Evolutionary conservation across 2,797 vertebrate species (phyloP), one percentile per base, ranked within the genome.

Genomic region (Crossoptilon crossoptilon): DNA sequence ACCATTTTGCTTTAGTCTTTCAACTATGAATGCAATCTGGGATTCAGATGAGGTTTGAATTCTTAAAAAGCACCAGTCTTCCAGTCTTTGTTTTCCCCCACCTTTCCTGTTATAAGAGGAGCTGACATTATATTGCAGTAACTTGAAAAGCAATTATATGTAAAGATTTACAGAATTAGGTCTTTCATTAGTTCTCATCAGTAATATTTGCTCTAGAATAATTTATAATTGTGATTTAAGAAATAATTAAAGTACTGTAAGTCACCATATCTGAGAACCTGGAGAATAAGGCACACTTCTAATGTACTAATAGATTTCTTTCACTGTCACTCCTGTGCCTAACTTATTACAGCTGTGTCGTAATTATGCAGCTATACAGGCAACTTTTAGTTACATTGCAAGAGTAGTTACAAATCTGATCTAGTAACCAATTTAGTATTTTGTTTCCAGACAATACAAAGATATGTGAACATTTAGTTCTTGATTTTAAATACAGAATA

Each of bases 401-500:
- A 68, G 11, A 9, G 8, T 63, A 2, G 2, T 73, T 51, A 48
- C 1, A 85, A 83, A 82, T 71, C 48, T 53, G 1, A 53, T 69
- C 23, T 43, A 14, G 59, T 60, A 85, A 69, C 5, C 4, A 31
- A 21, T 16, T 68, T 29, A 35, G 6, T 71, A 51, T 60, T 62
- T 44, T 60, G 9, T 26, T 60, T 41, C 6, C 3, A 1, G 41
- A 9, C 3, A 1, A 4, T 29, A 55, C 2, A 33, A 53, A 70
- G 24, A 24, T 77, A 91, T 31, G 14, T 21, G 4, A 77, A 62
- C 24, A 81, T 72, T 74, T 62, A 81, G 27, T 24, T 67, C 9
- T 10, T n/a, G 5, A 75, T 87, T 63, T 84, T 84, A 87, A 29
- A 69, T 78, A 76, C 37, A 21, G 80, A 81, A n/a, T 27, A 66